Percentiles rank a stretch among this genome's conserved stretches.
Evolutionary conservation across 2,113 vertebrate species (phyloP).

Genomic region (Azemiops feae): DNA sequence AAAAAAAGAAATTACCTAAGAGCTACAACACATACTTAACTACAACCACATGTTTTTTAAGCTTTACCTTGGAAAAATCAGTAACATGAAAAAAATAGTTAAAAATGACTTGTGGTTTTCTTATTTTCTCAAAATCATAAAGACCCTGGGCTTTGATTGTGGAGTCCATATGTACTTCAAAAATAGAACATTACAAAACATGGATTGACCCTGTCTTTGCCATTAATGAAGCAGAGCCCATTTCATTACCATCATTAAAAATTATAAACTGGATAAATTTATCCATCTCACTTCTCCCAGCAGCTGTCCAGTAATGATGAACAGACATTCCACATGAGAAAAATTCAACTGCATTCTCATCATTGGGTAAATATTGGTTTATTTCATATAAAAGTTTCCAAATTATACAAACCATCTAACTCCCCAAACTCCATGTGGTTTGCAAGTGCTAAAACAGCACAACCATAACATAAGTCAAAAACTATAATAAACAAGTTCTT

Average conservation of each 20-base stretch:
- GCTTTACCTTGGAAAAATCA: conserved; percentile 48
- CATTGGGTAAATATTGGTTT: neutral
- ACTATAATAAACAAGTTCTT: neutral
- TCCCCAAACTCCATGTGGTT: neutral
- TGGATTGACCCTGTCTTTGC: conserved; percentile 16
- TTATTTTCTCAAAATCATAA: conserved; percentile 39
- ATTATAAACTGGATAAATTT: neutral
- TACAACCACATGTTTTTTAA: conserved; percentile 52
- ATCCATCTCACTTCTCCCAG: neutral
- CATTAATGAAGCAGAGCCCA: neutral
- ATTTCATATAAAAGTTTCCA: neutral
- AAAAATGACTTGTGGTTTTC: conserved; percentile 54
- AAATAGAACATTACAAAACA: neutral
- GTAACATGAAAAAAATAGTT: conserved; percentile 50
- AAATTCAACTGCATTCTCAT: neutral
- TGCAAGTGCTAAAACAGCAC: neutral
- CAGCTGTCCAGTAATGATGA: too few species aligned
- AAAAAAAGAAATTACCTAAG: neutral
- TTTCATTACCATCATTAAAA: neutral
- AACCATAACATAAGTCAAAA: neutral
- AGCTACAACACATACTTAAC: conserved; percentile 37
- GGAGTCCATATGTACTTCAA: conserved; percentile 30
- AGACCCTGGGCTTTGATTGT: conserved; percentile 37
- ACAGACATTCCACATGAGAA: neutral
- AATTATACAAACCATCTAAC: neutral